These are phyloP conservation scores for Gisinianus flammeolus DNA, from an alignment of 2,888 invertebrate species.

Conservation along the genomic window DNA sequence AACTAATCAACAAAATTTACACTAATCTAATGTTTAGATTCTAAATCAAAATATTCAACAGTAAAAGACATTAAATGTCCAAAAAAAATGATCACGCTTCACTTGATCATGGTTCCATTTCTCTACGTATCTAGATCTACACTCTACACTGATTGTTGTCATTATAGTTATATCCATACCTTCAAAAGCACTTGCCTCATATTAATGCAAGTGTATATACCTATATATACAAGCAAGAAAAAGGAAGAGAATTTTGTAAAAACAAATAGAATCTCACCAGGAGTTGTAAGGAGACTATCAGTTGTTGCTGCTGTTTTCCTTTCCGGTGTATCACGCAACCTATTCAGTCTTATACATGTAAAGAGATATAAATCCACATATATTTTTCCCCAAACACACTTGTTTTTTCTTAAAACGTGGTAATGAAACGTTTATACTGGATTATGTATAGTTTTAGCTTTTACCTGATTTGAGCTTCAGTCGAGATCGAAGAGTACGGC, in stretches of 20 bases:
- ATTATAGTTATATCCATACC: too few relatives aligned
- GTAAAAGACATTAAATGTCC: too few relatives aligned
- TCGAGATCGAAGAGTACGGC: slow-evolving; percentile 59
- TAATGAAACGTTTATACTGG: too few relatives aligned
- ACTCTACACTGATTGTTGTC: too few relatives aligned
- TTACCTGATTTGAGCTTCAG: slow-evolving; percentile 57
- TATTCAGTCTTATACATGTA: slow-evolving; percentile 34
- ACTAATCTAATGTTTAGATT: too few relatives aligned
- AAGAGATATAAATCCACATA: neutral
- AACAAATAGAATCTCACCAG: slow-evolving; percentile 1
- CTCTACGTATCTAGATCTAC: too few relatives aligned
- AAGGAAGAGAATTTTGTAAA: too few relatives aligned
- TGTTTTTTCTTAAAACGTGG: too few relatives aligned
- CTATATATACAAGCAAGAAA: neutral
- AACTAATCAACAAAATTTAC: slow-evolving; percentile 1
- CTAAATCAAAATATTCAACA: neutral
- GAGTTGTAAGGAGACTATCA: slow-evolving; percentile 20
- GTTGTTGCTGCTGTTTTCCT: slow-evolving; percentile 32
- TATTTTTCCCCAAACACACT: too few relatives aligned
- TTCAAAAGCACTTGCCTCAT: too few relatives aligned
- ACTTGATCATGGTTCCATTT: too few relatives aligned
- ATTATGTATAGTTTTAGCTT: neutral
- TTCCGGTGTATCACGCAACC: slow-evolving; percentile 27
- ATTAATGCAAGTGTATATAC: neutral
- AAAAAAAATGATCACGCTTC: too few relatives aligned